Conservation (phyloP, 2,888 invertebrate species). For the Acanthopleura granulata region DNA sequence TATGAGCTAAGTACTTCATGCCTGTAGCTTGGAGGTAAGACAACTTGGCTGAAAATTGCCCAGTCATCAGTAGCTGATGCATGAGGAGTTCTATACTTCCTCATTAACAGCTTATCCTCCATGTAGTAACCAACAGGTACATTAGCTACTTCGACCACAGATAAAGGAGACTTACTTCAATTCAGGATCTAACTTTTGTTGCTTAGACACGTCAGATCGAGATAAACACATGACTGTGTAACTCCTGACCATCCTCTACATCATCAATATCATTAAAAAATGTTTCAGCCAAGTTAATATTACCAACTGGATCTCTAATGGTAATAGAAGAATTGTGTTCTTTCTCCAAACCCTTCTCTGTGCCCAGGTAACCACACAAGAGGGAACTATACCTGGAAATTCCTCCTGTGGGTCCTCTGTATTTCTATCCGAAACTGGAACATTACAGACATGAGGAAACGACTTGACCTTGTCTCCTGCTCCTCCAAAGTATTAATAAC, state of each 20-base stretch:
- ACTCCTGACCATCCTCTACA: too few relatives aligned
- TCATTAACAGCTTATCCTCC: constrained; percentile 19
- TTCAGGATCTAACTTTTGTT: too few relatives aligned
- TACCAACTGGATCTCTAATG: neutral
- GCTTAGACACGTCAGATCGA: too few relatives aligned
- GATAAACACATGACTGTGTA: too few relatives aligned
- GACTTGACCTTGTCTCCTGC: neutral
- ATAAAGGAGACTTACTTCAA: too few relatives aligned
- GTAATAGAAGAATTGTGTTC: neutral
- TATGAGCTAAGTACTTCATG: too few relatives aligned
- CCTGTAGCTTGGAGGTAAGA: constrained; percentile 19
- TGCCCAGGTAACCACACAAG: constrained; percentile 15
- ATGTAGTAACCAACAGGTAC: constrained; percentile 19
- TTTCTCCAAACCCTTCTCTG: neutral
- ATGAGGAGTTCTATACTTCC: constrained; percentile 21
- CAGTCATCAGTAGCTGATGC: constrained; percentile 20
- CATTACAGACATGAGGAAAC: too few relatives aligned
- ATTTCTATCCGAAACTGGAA: too few relatives aligned
- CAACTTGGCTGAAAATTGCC: constrained; percentile 9
- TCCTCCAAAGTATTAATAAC: neutral
- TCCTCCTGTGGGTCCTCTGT: too few relatives aligned
- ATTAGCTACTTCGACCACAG: constrained; percentile 6
- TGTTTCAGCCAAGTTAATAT: neutral
- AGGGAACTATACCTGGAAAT: neutral
- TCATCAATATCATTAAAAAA: too few relatives aligned